phyloP scores from a whole-genome alignment of 1,140 invertebrate species.

The Trissolcus basalis region DNA sequence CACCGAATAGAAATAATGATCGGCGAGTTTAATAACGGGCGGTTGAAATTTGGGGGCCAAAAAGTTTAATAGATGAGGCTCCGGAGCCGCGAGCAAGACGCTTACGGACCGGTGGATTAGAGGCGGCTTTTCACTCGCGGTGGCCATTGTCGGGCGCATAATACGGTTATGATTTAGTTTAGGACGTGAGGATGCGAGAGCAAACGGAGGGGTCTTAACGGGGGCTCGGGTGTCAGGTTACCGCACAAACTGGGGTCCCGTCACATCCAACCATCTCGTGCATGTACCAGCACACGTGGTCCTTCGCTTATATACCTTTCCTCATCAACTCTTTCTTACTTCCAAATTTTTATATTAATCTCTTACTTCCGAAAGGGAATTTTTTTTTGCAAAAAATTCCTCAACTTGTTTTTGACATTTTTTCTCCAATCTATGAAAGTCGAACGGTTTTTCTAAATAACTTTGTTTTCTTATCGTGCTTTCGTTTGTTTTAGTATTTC shows the following conservation, averaged over 20 bases:
- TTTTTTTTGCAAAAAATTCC: no score
- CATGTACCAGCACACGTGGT: constrained; percentile 51
- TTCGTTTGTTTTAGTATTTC: no score
- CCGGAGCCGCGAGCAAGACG: constrained; percentile 59
- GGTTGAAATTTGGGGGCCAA: constrained; percentile 12
- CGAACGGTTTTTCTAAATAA: neutral
- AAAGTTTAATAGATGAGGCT: constrained; percentile 49
- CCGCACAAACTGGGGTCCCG: constrained; percentile 58
- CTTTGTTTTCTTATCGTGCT: no score
- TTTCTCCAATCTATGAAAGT: no score
- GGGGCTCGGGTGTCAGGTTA: constrained; percentile 67
- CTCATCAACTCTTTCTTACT: constrained; percentile 33
- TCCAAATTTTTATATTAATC: constrained; percentile 14
- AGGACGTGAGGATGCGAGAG: constrained; percentile 67
- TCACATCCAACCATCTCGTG: constrained; percentile 53
- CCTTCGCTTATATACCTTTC: constrained; percentile 17
- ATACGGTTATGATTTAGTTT: constrained; percentile 74
- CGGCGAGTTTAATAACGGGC: constrained; percentile 23
- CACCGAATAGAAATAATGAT: constrained; percentile 21
- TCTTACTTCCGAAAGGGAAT: constrained; percentile 9
- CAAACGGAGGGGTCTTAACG: constrained; percentile 64
- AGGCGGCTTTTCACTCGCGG: constrained; percentile 69
- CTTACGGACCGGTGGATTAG: constrained; percentile 69
- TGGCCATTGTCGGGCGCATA: constrained; percentile 69
- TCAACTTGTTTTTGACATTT: no score